Evolutionary conservation across 1,140 invertebrate genomes (phyloP).

Genomic region (Drosophila pruinosa): DNA sequence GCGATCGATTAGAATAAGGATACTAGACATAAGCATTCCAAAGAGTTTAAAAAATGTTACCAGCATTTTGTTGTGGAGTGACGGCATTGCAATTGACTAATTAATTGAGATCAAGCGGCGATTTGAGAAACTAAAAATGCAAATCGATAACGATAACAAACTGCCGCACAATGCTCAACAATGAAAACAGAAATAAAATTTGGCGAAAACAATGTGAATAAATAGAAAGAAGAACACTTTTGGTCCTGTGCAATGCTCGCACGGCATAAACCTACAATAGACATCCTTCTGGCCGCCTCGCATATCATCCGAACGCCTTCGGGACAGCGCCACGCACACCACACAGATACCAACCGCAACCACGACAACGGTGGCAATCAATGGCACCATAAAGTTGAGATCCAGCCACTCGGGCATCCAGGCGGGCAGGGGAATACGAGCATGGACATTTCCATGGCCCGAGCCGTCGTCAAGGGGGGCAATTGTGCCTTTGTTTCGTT

Average conservation of each 20-base stretch:
- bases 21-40: constrained; percentile 17
- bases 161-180: constrained; percentile 1
- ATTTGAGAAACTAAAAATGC: not conserved
- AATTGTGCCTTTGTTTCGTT: constrained; percentile 86
- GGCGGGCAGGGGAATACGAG: constrained; percentile 86
- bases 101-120: not conserved
- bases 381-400: constrained; percentile 92
- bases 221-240: constrained; percentile 75
- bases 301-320: constrained; percentile 90
- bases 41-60: constrained; percentile 14
- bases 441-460: constrained; percentile 82
- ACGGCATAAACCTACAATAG: constrained; percentile 85
- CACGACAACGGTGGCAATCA: constrained; percentile 92
- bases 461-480: constrained; percentile 88
- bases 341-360: constrained; percentile 94
- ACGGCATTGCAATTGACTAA: constrained; percentile 14
- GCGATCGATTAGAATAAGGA: not conserved
- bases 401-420: constrained; percentile 94
- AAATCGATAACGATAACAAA: not conserved
- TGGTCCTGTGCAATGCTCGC: not conserved
- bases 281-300: constrained; percentile 90
- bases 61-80: constrained; percentile 26
- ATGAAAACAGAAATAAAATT: constrained; percentile 60
- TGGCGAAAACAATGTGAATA: constrained; percentile 51
- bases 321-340: constrained; percentile 92